Evolutionary conservation across 1,140 invertebrate genomes (phyloP).

Genomic region (Drosophila triauraria): DNA sequence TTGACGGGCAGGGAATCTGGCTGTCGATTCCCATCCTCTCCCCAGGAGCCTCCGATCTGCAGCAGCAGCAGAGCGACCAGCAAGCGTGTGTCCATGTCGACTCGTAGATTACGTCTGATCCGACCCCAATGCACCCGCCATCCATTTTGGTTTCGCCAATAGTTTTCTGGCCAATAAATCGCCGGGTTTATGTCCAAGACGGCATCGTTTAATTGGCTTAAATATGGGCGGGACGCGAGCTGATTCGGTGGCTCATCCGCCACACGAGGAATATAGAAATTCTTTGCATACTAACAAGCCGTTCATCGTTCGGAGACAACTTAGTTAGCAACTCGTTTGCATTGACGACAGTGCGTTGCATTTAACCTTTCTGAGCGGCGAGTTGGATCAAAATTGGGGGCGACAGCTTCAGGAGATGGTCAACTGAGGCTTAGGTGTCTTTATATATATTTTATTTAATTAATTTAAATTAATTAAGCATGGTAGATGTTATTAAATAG

Average conservation of each 20-base stretch:
- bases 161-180: constrained; percentile 51
- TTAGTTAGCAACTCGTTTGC: constrained; percentile 62
- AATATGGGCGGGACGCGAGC: constrained; percentile 41
- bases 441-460: background rate
- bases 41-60: constrained; percentile 17
- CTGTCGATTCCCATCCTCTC: constrained; percentile 2
- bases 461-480: background rate
- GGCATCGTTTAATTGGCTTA: constrained; percentile 53
- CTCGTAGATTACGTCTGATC: constrained; percentile 57
- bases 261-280: constrained; percentile 38
- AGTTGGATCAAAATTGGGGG: constrained; percentile 18
- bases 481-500: no score
- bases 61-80: constrained; percentile 27
- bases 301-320: constrained; percentile 45
- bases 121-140: constrained; percentile 32
- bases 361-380: constrained; percentile 60
- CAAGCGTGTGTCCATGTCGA: constrained; percentile 63
- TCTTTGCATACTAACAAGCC: constrained; percentile 79
- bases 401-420: constrained; percentile 1
- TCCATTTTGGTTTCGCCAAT: constrained; percentile 64
- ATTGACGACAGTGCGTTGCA: constrained; percentile 40
- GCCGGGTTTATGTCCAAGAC: constrained; percentile 58
- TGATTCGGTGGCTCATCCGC: constrained; percentile 41
- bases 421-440: background rate
- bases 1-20: constrained; percentile 4